Percentiles rank a stretch among this genome's conserved stretches.
phyloP scores from a whole-genome alignment of 30 jellyfish, hydroid and myxozoan genomes.

The Aurelia aurita complex sp. Pacific region DNA sequence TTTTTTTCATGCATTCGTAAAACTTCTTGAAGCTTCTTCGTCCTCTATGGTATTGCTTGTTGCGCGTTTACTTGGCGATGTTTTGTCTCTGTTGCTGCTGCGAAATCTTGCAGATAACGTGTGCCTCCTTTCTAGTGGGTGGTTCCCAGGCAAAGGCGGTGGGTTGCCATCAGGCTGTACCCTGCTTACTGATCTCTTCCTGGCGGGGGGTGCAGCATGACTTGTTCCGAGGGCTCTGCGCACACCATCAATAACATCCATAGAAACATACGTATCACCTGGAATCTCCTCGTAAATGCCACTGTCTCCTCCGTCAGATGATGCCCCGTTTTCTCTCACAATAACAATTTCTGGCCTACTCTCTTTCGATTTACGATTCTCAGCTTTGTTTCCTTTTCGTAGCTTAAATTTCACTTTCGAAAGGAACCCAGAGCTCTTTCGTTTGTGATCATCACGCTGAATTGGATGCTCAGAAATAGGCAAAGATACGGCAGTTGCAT shows the following conservation, averaged over 20 bases:
- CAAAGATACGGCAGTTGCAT: no score
- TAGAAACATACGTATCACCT: conserved; percentile 58
- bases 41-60: conserved; percentile 8
- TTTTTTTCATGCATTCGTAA: conserved; percentile 73
- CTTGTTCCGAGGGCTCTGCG: conserved; percentile 44
- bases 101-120: conserved; percentile 14
- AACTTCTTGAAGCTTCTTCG: conserved; percentile 63
- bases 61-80: neutral
- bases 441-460: conserved; percentile 9
- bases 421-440: conserved; percentile 53
- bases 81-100: neutral
- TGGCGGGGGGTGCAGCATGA: conserved; percentile 15
- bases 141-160: conserved; percentile 93
- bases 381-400: conserved; percentile 27
- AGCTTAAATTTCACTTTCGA: conserved; percentile 40
- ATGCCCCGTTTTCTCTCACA: conserved; percentile 54
- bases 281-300: conserved; percentile 77
- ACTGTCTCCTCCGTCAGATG: conserved; percentile 71
- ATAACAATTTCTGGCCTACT: conserved; percentile 53
- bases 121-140: conserved; percentile 76
- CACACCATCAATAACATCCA: conserved; percentile 65
- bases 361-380: conserved; percentile 9
- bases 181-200: conserved; percentile 25
- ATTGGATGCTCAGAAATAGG: neutral
- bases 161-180: conserved; percentile 64